These are phyloP conservation scores for Monochamus alternatus DNA, from an alignment of 2,888 invertebrate species.

Conservation along the genomic window DNA sequence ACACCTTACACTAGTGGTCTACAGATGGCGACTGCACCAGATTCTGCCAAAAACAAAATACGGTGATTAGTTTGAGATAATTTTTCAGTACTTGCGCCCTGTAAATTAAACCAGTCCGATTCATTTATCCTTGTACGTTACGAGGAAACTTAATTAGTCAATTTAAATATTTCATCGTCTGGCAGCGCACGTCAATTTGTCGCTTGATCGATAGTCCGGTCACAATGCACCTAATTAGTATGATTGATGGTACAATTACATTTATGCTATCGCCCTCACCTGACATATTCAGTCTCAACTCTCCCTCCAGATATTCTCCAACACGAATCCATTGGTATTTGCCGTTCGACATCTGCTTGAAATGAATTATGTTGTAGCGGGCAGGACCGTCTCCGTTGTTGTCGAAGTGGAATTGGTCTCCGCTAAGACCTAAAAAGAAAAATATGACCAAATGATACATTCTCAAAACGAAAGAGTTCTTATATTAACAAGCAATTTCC, in stretches of 20 bases:
- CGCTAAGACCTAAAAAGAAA: conserved; percentile 82
- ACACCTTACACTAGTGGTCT: too few species aligned
- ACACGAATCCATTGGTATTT: conserved; percentile 90
- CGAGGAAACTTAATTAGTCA: too few species aligned
- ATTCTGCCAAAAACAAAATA: too few species aligned
- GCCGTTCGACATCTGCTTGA: conserved; percentile 85
- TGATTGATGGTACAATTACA: background rate
- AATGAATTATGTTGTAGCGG: conserved; percentile 95
- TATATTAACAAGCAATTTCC: too few species aligned
- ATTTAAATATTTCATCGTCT: background rate
- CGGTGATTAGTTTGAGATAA: too few species aligned
- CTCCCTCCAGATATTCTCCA: conserved; percentile 89
- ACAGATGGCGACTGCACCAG: too few species aligned
- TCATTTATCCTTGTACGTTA: too few species aligned
- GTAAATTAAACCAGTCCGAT: too few species aligned
- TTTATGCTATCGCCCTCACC: conserved; percentile 72
- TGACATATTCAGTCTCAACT: conserved; percentile 84
- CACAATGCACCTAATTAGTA: background rate
- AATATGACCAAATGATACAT: conserved; percentile 9
- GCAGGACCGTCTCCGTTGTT: conserved; percentile 94
- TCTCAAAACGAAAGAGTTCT: background rate
- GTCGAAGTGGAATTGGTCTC: conserved; percentile 93
- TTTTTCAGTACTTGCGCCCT: too few species aligned
- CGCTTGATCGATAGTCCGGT: background rate
- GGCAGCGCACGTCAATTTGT: background rate